Evolutionary conservation across 30 jellyfish, hydroid and myxozoan genomes (phyloP).

Genomic region (Turritopsis dohrnii): DNA sequence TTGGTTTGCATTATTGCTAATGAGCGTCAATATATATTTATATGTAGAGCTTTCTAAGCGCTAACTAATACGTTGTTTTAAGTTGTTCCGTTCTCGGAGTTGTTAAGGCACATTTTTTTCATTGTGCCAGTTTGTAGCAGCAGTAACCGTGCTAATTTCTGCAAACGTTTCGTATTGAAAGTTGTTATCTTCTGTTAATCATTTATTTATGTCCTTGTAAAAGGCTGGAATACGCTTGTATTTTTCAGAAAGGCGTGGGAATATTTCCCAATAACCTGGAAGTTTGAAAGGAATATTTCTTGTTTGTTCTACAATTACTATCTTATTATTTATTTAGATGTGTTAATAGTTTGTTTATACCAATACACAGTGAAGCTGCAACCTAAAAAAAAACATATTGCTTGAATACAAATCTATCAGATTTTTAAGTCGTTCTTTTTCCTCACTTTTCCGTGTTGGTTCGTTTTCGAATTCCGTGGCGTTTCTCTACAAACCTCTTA

Average conservation of each 20-base stretch:
- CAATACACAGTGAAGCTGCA: background rate
- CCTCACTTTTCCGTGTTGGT: background rate
- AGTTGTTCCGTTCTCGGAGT: background rate
- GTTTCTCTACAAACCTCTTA: background rate
- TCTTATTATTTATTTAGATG: background rate
- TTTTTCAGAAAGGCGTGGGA: too few species aligned
- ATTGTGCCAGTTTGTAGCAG: background rate
- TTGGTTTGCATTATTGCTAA: background rate
- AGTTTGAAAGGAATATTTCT: too few species aligned
- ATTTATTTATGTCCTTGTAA: background rate
- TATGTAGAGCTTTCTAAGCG: background rate
- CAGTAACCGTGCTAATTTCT: background rate
- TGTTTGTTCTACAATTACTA: background rate
- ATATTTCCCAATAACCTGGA: too few species aligned
- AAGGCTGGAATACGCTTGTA: too few species aligned
- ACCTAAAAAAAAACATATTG: background rate
- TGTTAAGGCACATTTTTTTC: background rate
- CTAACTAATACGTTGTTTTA: background rate
- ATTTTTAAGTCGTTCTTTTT: background rate
- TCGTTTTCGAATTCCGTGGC: background rate
- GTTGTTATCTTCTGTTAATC: background rate
- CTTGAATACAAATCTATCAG: background rate
- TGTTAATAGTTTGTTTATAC: background rate
- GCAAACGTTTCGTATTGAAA: background rate
- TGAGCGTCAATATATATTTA: background rate